Percentiles rank a stretch among this genome's conserved stretches.
Conservation (phyloP, 2,888 invertebrate species). For the Tipula vernalis region DNA sequence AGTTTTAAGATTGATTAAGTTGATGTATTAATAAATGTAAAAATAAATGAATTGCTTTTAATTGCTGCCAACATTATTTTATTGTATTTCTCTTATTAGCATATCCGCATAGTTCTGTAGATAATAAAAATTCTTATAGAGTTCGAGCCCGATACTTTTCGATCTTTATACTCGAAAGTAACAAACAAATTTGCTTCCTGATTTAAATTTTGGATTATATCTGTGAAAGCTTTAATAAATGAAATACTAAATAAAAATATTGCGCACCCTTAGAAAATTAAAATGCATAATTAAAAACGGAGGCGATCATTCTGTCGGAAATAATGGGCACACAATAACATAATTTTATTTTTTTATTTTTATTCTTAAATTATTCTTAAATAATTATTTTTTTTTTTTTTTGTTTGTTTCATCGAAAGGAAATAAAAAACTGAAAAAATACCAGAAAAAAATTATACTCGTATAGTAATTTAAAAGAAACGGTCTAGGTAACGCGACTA, state of each 20-base stretch:
- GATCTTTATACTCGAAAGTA: no score
- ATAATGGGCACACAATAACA: neutral
- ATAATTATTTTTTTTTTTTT: neutral
- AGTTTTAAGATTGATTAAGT: no score
- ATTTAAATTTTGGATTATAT: no score
- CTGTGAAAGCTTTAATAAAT: no score
- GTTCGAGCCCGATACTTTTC: no score
- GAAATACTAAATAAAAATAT: neutral
- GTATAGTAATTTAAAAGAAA: neutral
- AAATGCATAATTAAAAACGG: neutral
- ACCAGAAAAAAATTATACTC: neutral
- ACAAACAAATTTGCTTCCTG: no score
- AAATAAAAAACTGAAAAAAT: neutral
- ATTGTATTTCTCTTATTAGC: no score
- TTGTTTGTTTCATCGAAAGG: neutral
- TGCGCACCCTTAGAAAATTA: neutral
- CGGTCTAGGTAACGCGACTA: neutral
- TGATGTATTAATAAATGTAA: no score
- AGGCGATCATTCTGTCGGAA: constrained; percentile 1
- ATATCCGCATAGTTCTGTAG: no score
- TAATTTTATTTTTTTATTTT: neutral
- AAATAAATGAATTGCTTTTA: no score
- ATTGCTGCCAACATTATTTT: no score
- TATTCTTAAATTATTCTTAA: neutral
- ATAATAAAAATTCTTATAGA: no score